Evolutionary conservation across 1,140 invertebrate species (phyloP).

Genomic region (Spodoptera frugiperda): DNA sequence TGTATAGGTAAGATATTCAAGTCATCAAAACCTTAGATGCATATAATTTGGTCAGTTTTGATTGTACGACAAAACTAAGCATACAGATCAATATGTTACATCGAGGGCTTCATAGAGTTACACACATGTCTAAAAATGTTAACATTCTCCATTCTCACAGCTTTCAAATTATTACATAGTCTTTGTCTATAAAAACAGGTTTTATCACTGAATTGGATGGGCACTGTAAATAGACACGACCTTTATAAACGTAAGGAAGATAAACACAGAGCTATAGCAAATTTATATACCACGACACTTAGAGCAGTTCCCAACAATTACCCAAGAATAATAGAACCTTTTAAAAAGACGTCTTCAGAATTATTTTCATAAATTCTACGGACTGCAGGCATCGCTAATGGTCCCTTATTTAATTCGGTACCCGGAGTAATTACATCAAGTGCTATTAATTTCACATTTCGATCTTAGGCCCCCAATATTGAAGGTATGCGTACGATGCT

Average conservation of each 20-base stretch:
- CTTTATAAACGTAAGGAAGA: neutral
- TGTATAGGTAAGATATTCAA: too few relatives aligned
- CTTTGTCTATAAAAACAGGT: neutral
- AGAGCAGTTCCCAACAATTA: constrained; percentile 28
- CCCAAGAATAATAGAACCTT: constrained; percentile 49
- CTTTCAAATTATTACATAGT: too few relatives aligned
- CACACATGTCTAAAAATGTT: too few relatives aligned
- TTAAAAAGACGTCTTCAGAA: constrained; percentile 59
- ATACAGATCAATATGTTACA: too few relatives aligned
- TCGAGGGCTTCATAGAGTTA: too few relatives aligned
- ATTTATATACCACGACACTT: constrained; percentile 11
- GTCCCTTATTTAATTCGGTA: constrained; percentile 67
- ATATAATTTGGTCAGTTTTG: too few relatives aligned
- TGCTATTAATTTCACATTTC: constrained; percentile 70
- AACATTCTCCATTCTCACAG: too few relatives aligned
- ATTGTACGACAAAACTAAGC: too few relatives aligned
- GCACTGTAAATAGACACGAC: neutral
- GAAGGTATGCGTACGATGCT: constrained; percentile 47
- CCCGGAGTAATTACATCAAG: constrained; percentile 65
- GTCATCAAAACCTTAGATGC: too few relatives aligned
- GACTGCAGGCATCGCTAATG: constrained; percentile 59
- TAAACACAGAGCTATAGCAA: neutral
- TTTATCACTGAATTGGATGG: neutral
- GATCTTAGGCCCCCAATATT: constrained; percentile 56
- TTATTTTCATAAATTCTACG: constrained; percentile 63